These are phyloP conservation scores for Phalera bucephala DNA, from an alignment of 2,888 invertebrate species.

Conservation along the genomic window DNA sequence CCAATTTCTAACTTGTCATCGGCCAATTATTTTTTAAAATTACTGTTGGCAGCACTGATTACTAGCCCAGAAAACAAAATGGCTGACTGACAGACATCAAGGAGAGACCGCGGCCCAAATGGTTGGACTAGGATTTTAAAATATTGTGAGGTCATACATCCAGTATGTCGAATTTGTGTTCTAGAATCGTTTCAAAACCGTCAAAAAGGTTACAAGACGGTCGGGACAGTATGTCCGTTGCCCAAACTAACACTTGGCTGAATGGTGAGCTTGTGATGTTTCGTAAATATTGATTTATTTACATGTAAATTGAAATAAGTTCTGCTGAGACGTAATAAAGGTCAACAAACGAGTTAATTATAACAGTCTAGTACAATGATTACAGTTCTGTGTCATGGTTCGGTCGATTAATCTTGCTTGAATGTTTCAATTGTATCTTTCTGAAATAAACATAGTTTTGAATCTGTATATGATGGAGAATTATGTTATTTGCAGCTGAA, in stretches of 20 bases:
- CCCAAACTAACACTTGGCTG: constrained; percentile 93
- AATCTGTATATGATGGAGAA: background rate
- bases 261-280: constrained; percentile 86
- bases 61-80: constrained; percentile 44
- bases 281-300: constrained; percentile 59
- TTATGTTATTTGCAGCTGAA: constrained; percentile 82
- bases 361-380: constrained; percentile 15
- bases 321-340: constrained; percentile 34
- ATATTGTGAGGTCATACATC: constrained; percentile 29
- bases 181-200: constrained; percentile 89
- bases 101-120: constrained; percentile 40
- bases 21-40: too few relatives aligned
- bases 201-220: constrained; percentile 90
- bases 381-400: constrained; percentile 29
- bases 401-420: too few relatives aligned
- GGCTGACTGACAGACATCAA: constrained; percentile 50
- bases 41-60: too few relatives aligned
- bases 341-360: constrained; percentile 35
- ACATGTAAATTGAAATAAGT: constrained; percentile 31
- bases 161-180: constrained; percentile 89
- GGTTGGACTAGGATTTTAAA: constrained; percentile 46
- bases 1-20: too few relatives aligned
- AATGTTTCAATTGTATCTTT: too few relatives aligned
- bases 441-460: too few relatives aligned
- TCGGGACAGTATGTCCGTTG: constrained; percentile 88